phyloP scores from a whole-genome alignment of 2,113 vertebrate species.

The Nicator chloris region DNA sequence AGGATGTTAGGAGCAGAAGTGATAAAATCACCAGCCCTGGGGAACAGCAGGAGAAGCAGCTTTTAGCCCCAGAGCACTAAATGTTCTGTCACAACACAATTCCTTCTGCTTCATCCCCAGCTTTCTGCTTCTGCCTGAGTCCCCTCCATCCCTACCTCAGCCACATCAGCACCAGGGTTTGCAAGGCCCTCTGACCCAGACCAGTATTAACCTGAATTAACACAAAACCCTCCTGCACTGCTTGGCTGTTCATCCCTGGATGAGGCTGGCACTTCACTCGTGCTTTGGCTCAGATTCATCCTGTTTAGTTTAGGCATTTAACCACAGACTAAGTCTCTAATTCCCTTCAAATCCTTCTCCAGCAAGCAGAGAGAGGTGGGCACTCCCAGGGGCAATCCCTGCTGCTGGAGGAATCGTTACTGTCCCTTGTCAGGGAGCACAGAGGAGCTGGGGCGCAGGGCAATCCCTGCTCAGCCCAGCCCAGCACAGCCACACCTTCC shows the following conservation, averaged over 20 bases:
- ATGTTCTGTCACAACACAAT: not conserved
- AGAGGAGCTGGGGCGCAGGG: not conserved
- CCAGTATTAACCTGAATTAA: not conserved
- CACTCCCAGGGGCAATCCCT: not conserved
- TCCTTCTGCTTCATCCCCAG: not conserved
- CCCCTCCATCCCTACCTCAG: not conserved
- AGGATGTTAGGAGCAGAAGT: not conserved
- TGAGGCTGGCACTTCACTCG: accelerated
- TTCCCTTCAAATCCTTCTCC: not conserved
- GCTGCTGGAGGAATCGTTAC: not conserved
- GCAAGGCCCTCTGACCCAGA: not conserved
- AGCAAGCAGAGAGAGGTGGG: not conserved
- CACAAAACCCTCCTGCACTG: not conserved
- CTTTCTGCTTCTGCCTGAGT: not conserved
- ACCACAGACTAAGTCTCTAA: not conserved
- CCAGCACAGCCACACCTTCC: not conserved
- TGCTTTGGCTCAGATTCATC: not conserved
- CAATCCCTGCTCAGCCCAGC: not conserved
- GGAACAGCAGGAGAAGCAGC: not conserved
- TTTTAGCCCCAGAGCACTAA: not conserved
- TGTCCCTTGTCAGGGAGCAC: not conserved
- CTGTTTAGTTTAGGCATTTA: not conserved
- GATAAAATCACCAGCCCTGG: not conserved
- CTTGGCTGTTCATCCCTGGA: not conserved
- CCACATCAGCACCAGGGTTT: not conserved